These are phyloP conservation scores for Lucinisca nassula DNA, from an alignment of 2,888 invertebrate species.

Conservation along the genomic window DNA sequence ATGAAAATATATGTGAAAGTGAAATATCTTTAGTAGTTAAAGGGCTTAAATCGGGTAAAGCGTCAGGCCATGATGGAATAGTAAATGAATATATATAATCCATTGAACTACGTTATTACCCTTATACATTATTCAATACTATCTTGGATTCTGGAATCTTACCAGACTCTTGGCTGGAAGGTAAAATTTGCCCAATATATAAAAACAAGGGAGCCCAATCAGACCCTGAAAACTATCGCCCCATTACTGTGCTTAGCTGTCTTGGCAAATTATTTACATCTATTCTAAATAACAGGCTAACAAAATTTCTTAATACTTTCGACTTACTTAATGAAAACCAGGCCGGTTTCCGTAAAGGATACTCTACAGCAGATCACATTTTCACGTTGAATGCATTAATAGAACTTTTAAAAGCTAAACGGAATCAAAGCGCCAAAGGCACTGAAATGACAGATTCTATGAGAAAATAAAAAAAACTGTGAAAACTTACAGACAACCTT, in stretches of 20 bases:
- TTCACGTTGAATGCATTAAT: neutral
- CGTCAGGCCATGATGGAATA: conserved; percentile 35
- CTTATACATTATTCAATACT: conserved; percentile 46
- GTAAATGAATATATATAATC: conserved; percentile 57
- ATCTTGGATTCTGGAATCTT: conserved; percentile 38
- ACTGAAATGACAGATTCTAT: too few species aligned
- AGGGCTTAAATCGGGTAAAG: conserved; percentile 46
- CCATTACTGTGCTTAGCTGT: conserved; percentile 51
- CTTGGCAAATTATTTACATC: conserved; percentile 51
- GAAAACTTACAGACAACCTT: too few species aligned
- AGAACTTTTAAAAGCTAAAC: neutral
- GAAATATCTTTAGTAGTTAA: conserved; percentile 35
- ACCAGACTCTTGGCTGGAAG: conserved; percentile 39
- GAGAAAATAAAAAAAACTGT: too few species aligned
- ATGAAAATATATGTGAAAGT: conserved; percentile 20
- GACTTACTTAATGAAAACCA: conserved; percentile 53
- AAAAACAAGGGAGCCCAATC: conserved; percentile 37
- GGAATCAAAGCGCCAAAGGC: too few species aligned
- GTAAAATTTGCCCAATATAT: conserved; percentile 43
- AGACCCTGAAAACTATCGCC: conserved; percentile 49
- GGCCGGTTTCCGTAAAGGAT: conserved; percentile 50
- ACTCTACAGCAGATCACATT: conserved; percentile 35
- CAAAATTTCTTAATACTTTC: conserved; percentile 25
- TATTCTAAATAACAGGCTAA: conserved; percentile 41
- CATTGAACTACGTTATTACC: conserved; percentile 17